phyloP scores from a whole-genome alignment of 2,888 invertebrate genomes.

The Brenthis ino region DNA sequence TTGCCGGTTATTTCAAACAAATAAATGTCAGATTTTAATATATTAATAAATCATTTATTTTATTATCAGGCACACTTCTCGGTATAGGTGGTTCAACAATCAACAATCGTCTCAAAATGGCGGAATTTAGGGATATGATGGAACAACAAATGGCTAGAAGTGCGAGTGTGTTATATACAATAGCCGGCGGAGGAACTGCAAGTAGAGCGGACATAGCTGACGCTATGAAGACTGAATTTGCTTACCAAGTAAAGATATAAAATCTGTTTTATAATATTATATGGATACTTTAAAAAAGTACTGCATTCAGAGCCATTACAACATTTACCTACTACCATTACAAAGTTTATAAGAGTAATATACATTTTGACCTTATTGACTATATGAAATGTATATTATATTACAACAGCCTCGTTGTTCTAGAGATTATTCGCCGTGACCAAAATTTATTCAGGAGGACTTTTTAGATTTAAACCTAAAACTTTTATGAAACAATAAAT shows the following conservation, averaged over 20 bases:
- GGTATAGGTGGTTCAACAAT: slow-evolving; percentile 86
- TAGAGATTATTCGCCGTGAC: background rate
- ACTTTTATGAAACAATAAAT: too few relatives aligned
- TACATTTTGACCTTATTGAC: too few relatives aligned
- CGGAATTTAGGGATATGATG: slow-evolving; percentile 84
- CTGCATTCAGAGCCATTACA: too few relatives aligned
- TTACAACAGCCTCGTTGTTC: too few relatives aligned
- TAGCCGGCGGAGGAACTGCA: slow-evolving; percentile 66
- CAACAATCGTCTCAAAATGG: slow-evolving; percentile 85
- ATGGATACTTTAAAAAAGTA: too few relatives aligned
- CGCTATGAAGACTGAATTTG: slow-evolving; percentile 74
- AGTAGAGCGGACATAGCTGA: slow-evolving; percentile 64
- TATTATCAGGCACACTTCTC: slow-evolving; percentile 78
- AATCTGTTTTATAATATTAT: too few relatives aligned
- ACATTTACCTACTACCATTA: too few relatives aligned
- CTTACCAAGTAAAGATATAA: slow-evolving; percentile 60
- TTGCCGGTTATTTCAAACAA: background rate
- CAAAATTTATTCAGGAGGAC: too few relatives aligned
- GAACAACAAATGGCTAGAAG: slow-evolving; percentile 77
- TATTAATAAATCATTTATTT: slow-evolving; percentile 15
- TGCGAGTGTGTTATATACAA: slow-evolving; percentile 71
- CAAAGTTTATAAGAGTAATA: too few relatives aligned
- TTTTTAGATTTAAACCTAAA: slow-evolving; percentile 18
- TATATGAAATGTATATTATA: too few relatives aligned
- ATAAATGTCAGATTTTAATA: background rate